These are phyloP conservation scores for Thamnaconus septentrionalis DNA, from an alignment of 2,113 vertebrate genomes.

Conservation along the genomic window DNA sequence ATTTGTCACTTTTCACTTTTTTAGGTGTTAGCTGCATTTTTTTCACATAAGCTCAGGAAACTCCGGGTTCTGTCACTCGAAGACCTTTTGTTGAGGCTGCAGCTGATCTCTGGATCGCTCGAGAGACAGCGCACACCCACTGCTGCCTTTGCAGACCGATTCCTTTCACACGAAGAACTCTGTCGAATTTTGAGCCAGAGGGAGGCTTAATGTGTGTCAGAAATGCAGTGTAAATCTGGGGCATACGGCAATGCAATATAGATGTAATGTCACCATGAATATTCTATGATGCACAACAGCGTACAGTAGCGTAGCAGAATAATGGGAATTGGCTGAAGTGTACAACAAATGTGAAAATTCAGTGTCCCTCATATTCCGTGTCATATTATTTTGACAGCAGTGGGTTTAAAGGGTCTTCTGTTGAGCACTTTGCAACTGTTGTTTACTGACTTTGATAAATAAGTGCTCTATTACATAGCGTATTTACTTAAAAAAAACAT, in stretches of 20 bases:
- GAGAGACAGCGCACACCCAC: conserved; percentile 6
- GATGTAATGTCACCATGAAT: conserved; percentile 63
- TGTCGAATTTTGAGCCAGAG: conserved; percentile 30
- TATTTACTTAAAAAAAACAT: no score
- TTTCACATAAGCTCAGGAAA: conserved; percentile 25
- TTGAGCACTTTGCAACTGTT: no score
- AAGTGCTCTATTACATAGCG: no score
- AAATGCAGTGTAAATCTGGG: conserved; percentile 67
- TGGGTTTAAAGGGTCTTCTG: no score
- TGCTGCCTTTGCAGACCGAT: conserved; percentile 26
- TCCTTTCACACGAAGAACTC: conserved; percentile 34
- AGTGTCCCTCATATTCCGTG: conserved; percentile 17
- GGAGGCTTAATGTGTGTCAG: conserved; percentile 56
- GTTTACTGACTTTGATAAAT: no score
- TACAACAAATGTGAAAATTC: conserved; percentile 31
- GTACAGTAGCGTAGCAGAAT: conserved; percentile 49
- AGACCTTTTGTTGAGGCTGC: conserved; percentile 46
- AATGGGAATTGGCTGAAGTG: conserved; percentile 38
- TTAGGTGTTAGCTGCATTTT: conserved; percentile 8
- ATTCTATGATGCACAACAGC: conserved; percentile 59
- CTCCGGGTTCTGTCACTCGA: conserved; percentile 30
- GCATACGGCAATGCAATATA: conserved; percentile 66
- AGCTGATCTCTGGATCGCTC: conserved; percentile 42
- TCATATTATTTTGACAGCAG: neutral
- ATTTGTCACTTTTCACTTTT: conserved; percentile 37